Evolutionary conservation across 2,888 invertebrate genomes (phyloP).

Genomic region (Ophion ellenae): DNA sequence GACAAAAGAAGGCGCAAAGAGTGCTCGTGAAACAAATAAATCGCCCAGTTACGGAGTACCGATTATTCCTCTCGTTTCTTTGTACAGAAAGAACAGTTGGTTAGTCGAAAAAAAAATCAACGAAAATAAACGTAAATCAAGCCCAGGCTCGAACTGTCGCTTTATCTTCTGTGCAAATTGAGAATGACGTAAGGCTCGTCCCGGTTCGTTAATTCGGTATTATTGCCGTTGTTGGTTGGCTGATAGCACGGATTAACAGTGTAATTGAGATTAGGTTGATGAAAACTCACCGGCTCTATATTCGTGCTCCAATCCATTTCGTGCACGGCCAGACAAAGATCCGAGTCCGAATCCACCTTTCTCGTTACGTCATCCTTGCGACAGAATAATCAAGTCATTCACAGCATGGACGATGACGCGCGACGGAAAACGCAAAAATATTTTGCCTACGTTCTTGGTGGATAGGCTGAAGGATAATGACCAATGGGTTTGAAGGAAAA

Average conservation of each 20-base stretch:
- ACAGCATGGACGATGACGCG: too few relatives aligned
- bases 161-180: slow-evolving; percentile 81
- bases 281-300: slow-evolving; percentile 83
- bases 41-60: neutral
- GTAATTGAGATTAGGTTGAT: slow-evolving; percentile 83
- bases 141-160: neutral
- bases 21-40: neutral
- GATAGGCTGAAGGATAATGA: too few relatives aligned
- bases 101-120: slow-evolving; percentile 15
- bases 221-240: slow-evolving; percentile 79
- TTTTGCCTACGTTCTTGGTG: too few relatives aligned
- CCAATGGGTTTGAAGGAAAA: too few relatives aligned
- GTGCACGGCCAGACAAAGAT: slow-evolving; percentile 93
- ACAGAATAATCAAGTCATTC: neutral
- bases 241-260: slow-evolving; percentile 83
- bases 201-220: slow-evolving; percentile 75
- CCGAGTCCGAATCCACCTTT: slow-evolving; percentile 94
- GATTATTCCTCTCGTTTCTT: neutral
- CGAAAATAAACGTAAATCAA: neutral
- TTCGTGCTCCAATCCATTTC: slow-evolving; percentile 81
- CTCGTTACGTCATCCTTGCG: slow-evolving; percentile 88
- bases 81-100: neutral
- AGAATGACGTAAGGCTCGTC: slow-evolving; percentile 83
- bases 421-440: too few relatives aligned
- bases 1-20: slow-evolving; percentile 1